phyloP scores from a whole-genome alignment of 1,140 invertebrate genomes.

The Aphelinus certus region DNA sequence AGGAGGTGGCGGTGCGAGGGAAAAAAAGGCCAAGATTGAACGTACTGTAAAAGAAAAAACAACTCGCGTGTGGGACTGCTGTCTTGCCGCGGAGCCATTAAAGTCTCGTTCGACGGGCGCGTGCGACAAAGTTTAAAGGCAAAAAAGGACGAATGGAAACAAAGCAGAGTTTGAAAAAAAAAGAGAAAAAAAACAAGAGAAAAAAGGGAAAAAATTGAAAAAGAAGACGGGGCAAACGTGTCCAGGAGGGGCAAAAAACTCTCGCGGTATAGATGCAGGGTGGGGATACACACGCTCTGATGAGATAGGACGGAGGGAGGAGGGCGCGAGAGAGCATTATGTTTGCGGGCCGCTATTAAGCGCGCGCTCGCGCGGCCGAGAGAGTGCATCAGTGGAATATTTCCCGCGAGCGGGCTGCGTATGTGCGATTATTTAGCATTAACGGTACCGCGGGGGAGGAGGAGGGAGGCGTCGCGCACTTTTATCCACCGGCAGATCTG shows the following conservation, averaged over 20 bases:
- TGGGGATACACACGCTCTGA: too few species aligned
- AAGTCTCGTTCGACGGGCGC: background rate
- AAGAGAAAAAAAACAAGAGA: slow-evolving; percentile 1
- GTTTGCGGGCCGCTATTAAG: too few species aligned
- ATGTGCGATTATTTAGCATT: slow-evolving; percentile 22
- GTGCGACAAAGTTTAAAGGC: too few species aligned
- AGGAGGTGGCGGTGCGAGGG: too few species aligned
- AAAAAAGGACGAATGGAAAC: too few species aligned
- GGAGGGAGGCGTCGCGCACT: background rate
- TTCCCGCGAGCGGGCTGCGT: background rate
- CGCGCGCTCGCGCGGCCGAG: too few species aligned
- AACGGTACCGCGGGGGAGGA: slow-evolving; percentile 3
- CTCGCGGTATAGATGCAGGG: background rate
- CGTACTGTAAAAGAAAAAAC: background rate
- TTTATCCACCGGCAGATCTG: slow-evolving; percentile 15
- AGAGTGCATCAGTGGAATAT: background rate
- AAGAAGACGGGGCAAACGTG: background rate
- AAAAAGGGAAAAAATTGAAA: background rate
- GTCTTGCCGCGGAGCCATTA: background rate
- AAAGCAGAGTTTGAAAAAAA: too few species aligned
- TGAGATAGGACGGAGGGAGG: too few species aligned
- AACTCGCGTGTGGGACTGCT: background rate
- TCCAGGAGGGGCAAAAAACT: background rate
- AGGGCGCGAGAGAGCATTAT: too few species aligned
- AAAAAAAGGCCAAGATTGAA: background rate